Base-by-base conservation (phyloP, 2,888 invertebrate genomes). In the Orchestes rusci region DNA sequence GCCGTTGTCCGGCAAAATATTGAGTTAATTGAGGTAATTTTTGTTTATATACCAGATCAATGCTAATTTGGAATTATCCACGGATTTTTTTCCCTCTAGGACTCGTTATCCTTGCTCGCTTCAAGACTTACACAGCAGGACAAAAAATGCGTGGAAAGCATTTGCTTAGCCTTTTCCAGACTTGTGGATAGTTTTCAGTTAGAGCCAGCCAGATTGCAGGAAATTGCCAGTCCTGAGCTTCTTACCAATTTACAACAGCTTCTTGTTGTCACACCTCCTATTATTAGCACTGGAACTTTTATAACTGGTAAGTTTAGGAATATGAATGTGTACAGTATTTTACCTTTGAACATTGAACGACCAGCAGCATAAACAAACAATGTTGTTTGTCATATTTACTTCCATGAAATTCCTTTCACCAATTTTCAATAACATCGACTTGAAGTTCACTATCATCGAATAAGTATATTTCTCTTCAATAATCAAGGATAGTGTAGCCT, bases 101-200 rank as follows among this genome's bases (percentile, higher is more conserved):
- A 92, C 51, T 93, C 92, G 15, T 72, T 97, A 53, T 79, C 89
- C 10, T 72, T 94, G 39, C 73, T 97, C 39, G 92, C 94, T 35
- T 83, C 67, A 51, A 76, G 86, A 61, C 68, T 87, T 37, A 80
- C 84, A 1, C 85, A 86, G 64, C 84, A 93, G 71, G 99, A 99
- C 70, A 97, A 97, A 69, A 96, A 96, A 65, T 93, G 94, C 45
- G 93, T 97, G 30, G 99, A 99, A 65, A 92, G 91, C 63, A 93
- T 96, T 10, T 97, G 97, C 61, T 77, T 93, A 53, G 93, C 96
- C 16, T 96, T 97, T 73, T 92, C 94, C 45, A 82, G 97, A 3
- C 75, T 99, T 32, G 94, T 97, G 34, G 97, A 99, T 64, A 94
- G 93, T 66, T 94, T 93, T 69, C 94, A 95, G 64, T 80, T 85